Conservation (phyloP, 30 jellyfish, hydroid and myxozoan genomes). For the Catostylus mosaicus region DNA sequence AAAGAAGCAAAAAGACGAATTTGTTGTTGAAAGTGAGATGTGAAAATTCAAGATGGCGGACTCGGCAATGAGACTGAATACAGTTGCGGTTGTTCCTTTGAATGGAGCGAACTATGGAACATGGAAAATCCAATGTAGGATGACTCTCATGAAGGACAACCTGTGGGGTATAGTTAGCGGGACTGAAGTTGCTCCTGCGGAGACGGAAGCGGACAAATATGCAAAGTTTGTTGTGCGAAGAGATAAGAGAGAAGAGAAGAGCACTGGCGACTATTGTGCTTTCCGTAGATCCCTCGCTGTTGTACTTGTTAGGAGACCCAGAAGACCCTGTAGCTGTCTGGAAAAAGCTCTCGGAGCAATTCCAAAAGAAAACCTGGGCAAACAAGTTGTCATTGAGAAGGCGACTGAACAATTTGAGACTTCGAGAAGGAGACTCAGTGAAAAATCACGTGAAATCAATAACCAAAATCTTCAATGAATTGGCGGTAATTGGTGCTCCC, state of each 20-base stretch:
- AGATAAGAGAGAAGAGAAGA: too few species aligned
- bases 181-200: slow-evolving; percentile 45
- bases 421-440: slow-evolving; percentile 57
- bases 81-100: slow-evolving; percentile 42
- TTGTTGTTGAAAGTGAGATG: neutral
- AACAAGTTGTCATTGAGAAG: slow-evolving; percentile 52
- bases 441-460: slow-evolving; percentile 42
- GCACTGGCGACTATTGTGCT: slow-evolving; percentile 58
- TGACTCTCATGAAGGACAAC: slow-evolving; percentile 49
- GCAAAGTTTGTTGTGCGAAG: slow-evolving; percentile 38
- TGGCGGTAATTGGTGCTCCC: slow-evolving; percentile 63
- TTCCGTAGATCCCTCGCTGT: slow-evolving; percentile 54
- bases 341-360: slow-evolving; percentile 65
- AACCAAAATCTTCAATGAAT: slow-evolving; percentile 64
- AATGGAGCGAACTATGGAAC: slow-evolving; percentile 27
- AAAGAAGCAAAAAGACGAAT: neutral
- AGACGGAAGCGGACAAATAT: slow-evolving; percentile 5
- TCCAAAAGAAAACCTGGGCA: slow-evolving; percentile 68
- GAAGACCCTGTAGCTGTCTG: slow-evolving; percentile 74
- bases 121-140: slow-evolving; percentile 63
- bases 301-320: slow-evolving; percentile 61
- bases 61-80: slow-evolving; percentile 39
- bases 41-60: neutral
- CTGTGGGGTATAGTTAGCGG: slow-evolving; percentile 58
- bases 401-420: slow-evolving; percentile 22